phyloP scores from a whole-genome alignment of 2,113 vertebrate species.

The Herpailurus yagouaroundi region DNA sequence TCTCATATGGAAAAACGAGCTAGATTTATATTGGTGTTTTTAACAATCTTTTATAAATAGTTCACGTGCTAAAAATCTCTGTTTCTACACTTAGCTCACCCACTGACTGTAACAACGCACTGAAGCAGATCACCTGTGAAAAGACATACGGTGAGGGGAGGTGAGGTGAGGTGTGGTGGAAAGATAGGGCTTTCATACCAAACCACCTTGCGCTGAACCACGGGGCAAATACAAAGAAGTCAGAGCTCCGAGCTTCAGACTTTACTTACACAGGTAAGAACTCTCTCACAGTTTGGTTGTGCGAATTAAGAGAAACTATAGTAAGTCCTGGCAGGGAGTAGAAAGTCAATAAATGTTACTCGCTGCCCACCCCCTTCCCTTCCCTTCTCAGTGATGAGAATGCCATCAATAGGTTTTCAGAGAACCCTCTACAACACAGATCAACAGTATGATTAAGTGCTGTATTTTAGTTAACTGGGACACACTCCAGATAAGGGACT shows the following conservation, averaged over 20 bases:
- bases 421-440: not conserved
- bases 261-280: not conserved
- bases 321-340: not conserved
- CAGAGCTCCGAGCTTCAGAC: not conserved
- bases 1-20: not conserved
- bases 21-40: not conserved
- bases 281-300: not conserved
- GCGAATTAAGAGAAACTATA: not conserved
- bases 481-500: not conserved
- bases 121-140: not conserved
- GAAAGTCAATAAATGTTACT: not conserved
- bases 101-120: not conserved
- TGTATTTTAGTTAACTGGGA: not conserved
- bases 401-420: not conserved
- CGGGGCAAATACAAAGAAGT: not conserved
- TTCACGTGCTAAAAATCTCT: not conserved
- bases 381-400: not conserved
- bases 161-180: not conserved
- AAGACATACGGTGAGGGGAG: not conserved
- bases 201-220: not conserved
- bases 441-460: too few species aligned
- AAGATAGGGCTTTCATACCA: not conserved
- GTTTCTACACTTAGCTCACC: not conserved
- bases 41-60: not conserved
- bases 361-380: not conserved